Evolutionary conservation across 2,113 vertebrate species (phyloP), one percentile per base, ranked within the genome.

Genomic region (Lagopus leucura): DNA sequence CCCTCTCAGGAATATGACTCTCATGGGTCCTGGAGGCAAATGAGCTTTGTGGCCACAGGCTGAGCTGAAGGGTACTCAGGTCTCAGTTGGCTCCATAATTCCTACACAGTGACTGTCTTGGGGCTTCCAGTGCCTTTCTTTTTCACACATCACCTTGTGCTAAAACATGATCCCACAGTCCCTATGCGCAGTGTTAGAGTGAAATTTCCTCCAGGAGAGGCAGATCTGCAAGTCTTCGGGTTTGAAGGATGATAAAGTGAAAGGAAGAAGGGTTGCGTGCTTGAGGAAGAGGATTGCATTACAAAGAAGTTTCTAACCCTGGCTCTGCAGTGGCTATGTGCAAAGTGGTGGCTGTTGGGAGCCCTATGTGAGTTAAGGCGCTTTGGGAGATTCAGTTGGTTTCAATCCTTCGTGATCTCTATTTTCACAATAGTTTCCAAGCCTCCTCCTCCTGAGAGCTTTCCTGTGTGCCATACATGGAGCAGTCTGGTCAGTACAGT

Each of bases 351-450:
- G 5, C 32, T 55, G 42, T 4, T 34, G 6, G 25, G 11, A 7
- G 1, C 25, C 90, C 71, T 57, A 0, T 0, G 0, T 65, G 66
- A 50, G 28, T 32, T 71, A 81, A 63, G 32, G 13, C 6, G 58
- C 19, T 47, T n/a, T 2, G 0, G 61, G 76, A 70, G 21, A 38
- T 74, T 89, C 28, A 16, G 28, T n/a, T 65, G 22, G 27, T 92
- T 93, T 86, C 38, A 43, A 34, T 71, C 48, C 55, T 55, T 73
- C 32, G 25, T 78, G 42, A 67, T 50, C 4, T 0, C 55, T 30
- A 25, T 67, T 94, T 93, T 93, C 76, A 81, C 82, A 90, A 74
- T 30, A 60, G 60, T 90, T 83, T 91, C 72, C 72, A 66, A 91
- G 54, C 15, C 10, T 89, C 28, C 19, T 89, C 1, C 67, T 94